Evolutionary conservation across 2,888 invertebrate species (phyloP), one percentile per base, ranked within the genome.

Genomic region (Drosophila percnosoma): DNA sequence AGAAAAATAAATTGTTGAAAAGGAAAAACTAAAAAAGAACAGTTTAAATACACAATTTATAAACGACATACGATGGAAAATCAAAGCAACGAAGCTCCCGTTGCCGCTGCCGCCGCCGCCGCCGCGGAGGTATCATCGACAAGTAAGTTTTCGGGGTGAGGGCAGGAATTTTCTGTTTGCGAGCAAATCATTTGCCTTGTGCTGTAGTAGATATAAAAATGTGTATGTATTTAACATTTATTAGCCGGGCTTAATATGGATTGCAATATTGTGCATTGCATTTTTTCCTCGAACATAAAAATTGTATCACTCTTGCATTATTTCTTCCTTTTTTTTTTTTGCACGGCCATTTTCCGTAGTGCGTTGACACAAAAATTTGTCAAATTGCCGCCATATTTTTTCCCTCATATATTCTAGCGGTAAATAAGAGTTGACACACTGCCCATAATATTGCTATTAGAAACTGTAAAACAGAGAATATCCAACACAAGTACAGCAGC

Each of bases 81-180:
- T 80, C 83, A 88, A 90, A 91, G 85, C 84, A 90, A 90, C 82
- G 82, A 77, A 84, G 80, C 83, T 82, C 88, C 85, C 79, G 89
- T 88, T 77, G 83, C 87, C 75, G 87, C 87, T 82, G 90, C 89
- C 85, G 90, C 83, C 81, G 90, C 89, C 84, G 90, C 83, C 82
- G 90, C 92, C 81, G 82, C 91, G 83, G 92, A 92, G 91, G 92
- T 92, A 82, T 91, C 92, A 66, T 92, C 92, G 80, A 92, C 93
- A 87, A 92, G 92, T 92, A 92, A 92, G 92, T 92, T 63, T 64
- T 79, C 52, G 60, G 54, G 58, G 52, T 45, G 65, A 59, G 57
- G 63, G 38, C n/a, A 59, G 62, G 60, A 73, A 69, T 72, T 81
- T 78, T 73, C 72, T 63, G 65, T 71, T 73, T 68, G 75, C 52